A percentile compares a stretch with the other conserved stretches of the same genome.
phyloP scores from a whole-genome alignment of 1,140 invertebrate genomes.

The Eufriesea mexicana region DNA sequence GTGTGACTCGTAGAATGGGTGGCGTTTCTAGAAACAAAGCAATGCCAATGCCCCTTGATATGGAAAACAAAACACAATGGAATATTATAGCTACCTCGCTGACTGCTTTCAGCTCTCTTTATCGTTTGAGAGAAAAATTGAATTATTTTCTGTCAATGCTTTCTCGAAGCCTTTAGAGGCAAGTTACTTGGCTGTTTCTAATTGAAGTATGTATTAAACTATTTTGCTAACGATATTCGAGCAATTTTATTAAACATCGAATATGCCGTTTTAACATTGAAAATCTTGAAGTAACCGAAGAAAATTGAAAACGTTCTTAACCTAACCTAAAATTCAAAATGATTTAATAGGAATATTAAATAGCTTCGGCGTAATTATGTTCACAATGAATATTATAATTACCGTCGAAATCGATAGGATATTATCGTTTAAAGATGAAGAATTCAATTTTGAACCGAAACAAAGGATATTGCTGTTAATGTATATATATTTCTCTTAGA shows the following conservation, averaged over 20 bases:
- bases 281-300: background rate
- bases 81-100: slow-evolving; percentile 28
- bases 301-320: background rate
- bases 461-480: slow-evolving; percentile 33
- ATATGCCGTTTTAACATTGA: background rate
- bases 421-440: no score
- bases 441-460: slow-evolving; percentile 5
- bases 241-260: background rate
- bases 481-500: slow-evolving; percentile 46
- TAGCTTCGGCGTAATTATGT: no score
- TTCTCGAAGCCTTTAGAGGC: background rate
- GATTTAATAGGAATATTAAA: no score
- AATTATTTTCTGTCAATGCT: background rate
- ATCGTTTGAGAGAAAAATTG: slow-evolving; percentile 20
- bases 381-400: no score
- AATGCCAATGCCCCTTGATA: slow-evolving; percentile 26
- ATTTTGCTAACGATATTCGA: background rate
- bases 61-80: slow-evolving; percentile 13
- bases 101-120: slow-evolving; percentile 26
- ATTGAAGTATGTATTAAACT: background rate
- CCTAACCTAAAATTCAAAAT: no score
- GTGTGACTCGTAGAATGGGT: background rate
- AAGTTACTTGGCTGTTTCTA: background rate
- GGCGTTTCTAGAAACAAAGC: slow-evolving; percentile 45
- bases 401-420: background rate